These are phyloP conservation scores for Microplitis deprimator DNA, from an alignment of 2,888 invertebrate species.

Conservation along the genomic window DNA sequence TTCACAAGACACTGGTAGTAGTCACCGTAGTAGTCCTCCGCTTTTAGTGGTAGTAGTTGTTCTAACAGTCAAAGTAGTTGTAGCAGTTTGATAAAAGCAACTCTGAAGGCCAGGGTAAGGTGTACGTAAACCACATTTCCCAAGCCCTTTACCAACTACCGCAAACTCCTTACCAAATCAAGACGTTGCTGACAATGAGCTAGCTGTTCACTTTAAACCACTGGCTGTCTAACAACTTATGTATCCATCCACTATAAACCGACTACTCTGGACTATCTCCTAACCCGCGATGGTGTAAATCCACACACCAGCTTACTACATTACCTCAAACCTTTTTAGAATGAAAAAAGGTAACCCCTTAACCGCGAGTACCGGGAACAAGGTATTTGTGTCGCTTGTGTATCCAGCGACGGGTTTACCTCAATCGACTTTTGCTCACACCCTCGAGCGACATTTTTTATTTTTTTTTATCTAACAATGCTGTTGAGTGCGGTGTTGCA, in stretches of 20 bases:
- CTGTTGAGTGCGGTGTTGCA: neutral
- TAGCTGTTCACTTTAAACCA: neutral
- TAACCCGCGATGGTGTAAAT: no score
- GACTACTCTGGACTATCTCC: no score
- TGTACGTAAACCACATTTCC: neutral
- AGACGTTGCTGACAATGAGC: neutral
- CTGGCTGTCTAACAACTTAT: neutral
- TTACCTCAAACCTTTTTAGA: neutral
- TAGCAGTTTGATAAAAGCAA: neutral
- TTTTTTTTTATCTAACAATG: neutral
- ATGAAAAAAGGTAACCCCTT: conserved; percentile 3
- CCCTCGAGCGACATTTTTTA: conserved; percentile 2
- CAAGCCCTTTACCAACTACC: neutral
- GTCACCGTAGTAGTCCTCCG: neutral
- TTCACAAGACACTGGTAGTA: conserved; percentile 6
- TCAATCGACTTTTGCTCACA: conserved; percentile 30
- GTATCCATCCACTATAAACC: neutral
- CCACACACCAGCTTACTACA: neutral
- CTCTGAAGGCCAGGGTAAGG: conserved; percentile 14
- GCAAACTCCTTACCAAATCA: conserved; percentile 1
- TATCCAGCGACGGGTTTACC: conserved; percentile 12
- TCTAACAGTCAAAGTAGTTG: neutral
- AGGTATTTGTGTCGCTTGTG: conserved; percentile 19
- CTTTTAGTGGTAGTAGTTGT: neutral
- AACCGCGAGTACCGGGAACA: neutral